phyloP scores from a whole-genome alignment of 2,797 vertebrate species.

The Hyperoplus immaculatus region DNA sequence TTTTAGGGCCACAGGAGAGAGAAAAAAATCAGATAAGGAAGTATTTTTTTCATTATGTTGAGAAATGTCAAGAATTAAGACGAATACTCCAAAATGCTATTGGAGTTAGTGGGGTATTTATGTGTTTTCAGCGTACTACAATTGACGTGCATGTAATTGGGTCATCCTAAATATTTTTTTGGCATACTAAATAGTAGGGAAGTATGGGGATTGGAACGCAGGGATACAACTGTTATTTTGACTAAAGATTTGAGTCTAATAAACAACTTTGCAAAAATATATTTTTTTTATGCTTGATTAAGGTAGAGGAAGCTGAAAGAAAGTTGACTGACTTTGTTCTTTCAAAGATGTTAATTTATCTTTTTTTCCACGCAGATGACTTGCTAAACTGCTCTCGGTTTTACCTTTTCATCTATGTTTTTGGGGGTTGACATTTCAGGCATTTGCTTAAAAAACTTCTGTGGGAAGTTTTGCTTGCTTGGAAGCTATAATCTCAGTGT shows the following conservation, averaged over 20 bases:
- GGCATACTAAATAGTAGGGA: too few relatives aligned
- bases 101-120: too few relatives aligned
- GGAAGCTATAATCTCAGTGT: constrained; percentile 31
- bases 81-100: too few relatives aligned
- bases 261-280: too few relatives aligned
- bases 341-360: constrained; percentile 40
- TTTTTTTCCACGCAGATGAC: constrained; percentile 42
- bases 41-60: too few relatives aligned
- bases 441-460: constrained; percentile 52
- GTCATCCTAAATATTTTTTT: too few relatives aligned
- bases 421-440: constrained; percentile 63
- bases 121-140: too few relatives aligned
- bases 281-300: not conserved
- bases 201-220: too few relatives aligned
- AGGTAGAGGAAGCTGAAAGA: constrained; percentile 15
- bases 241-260: not conserved
- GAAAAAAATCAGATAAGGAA: too few relatives aligned
- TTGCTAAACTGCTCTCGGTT: constrained; percentile 43
- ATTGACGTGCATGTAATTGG: too few relatives aligned
- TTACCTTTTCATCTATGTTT: constrained; percentile 65
- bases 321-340: constrained; percentile 27
- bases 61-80: too few relatives aligned
- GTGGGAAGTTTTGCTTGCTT: constrained; percentile 51
- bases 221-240: not conserved
- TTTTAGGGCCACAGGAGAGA: too few relatives aligned